These are phyloP conservation scores for Morone chrysops DNA, from an alignment of 2,113 vertebrate genomes.

Conservation along the genomic window DNA sequence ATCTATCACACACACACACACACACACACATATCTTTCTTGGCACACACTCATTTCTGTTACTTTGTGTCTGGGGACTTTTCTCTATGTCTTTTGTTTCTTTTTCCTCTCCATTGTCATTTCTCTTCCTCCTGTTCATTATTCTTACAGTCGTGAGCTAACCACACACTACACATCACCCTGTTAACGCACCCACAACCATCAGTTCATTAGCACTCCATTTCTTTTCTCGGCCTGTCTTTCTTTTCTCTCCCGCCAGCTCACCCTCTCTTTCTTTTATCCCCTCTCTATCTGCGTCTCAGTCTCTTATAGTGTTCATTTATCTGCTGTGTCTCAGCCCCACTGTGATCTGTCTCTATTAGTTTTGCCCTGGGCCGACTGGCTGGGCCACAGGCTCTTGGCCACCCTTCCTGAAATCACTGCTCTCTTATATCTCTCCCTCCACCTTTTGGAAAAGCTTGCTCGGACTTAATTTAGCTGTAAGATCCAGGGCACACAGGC, in stretches of 20 bases:
- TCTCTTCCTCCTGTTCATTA: conserved; percentile 23
- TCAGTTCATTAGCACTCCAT: conserved; percentile 40
- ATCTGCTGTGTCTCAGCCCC: conserved; percentile 21
- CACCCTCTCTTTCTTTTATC: background rate
- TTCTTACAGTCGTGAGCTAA: background rate
- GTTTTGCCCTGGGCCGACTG: conserved; percentile 33
- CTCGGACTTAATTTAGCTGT: conserved; percentile 18
- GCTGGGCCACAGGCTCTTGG: conserved; percentile 25
- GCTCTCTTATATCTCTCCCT: background rate
- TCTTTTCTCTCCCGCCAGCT: background rate
- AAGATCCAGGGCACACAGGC: background rate
- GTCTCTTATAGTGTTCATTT: conserved; percentile 41
- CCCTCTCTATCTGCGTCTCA: background rate
- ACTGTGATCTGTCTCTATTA: conserved; percentile 45
- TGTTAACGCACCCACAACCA: background rate
- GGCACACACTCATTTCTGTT: background rate
- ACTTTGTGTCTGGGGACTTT: conserved; percentile 14
- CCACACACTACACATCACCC: background rate
- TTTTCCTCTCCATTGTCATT: background rate
- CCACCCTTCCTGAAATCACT: conserved; percentile 9
- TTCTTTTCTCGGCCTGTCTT: background rate
- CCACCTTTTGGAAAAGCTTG: conserved; percentile 23
- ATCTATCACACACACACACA: background rate
- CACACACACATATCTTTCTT: background rate
- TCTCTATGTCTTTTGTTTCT: background rate